Base-by-base conservation (phyloP, 2,888 invertebrate species). In the Mesochorus sp. region DNA sequence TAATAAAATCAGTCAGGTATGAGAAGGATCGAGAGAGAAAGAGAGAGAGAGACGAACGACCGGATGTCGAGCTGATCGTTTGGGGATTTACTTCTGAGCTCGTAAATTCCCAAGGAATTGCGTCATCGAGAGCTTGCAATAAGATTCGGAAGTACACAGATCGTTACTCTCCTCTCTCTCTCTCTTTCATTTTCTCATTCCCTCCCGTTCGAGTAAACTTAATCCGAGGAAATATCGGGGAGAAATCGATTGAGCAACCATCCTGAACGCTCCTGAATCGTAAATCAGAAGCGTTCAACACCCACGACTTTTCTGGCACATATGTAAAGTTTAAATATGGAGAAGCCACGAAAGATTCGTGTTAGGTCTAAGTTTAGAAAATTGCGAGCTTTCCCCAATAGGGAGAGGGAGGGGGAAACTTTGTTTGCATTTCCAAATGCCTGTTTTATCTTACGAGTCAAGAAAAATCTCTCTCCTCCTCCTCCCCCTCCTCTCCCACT, bases 321-420 rank as follows among this genome's bases (percentile, higher is more conserved):
- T 51, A 44, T 17, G 21, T 44, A 42, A 21, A 42, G 26, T 14
- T 42, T 37, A 47, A 47, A 55, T 57, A 47, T 24, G 57, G 64
- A 2, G 67, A 47, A 70, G 64, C 70, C 74, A 78, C 78, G 66
- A 74, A 78, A 74, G 74, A 78, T 78, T 74, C 70, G 57, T 62
- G 55, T 26, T 14, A 28, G 44, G n/a, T 61, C 44, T 78, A 78
- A 74, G 74, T 78, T 78, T 78, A 78, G 78, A 59, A 67, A 39
- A 39, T 10, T 3, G 10, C 12, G 12, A 6, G 64, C 0, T 31
- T 1, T 17, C 8, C 10, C 6, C 21, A 39, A 17, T 17, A 8
- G 10, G 14, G 10, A 66, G 44, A 31, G 59, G 19, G 42, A 24
- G 6, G 19, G 31, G 21, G 34, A 24, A n/a, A 3, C 31, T 31